Percentiles rank a stretch among this genome's conserved stretches.
These are phyloP conservation scores for Leptestheria dahalacensis DNA, from an alignment of 1,140 invertebrate species.

Conservation along the genomic window DNA sequence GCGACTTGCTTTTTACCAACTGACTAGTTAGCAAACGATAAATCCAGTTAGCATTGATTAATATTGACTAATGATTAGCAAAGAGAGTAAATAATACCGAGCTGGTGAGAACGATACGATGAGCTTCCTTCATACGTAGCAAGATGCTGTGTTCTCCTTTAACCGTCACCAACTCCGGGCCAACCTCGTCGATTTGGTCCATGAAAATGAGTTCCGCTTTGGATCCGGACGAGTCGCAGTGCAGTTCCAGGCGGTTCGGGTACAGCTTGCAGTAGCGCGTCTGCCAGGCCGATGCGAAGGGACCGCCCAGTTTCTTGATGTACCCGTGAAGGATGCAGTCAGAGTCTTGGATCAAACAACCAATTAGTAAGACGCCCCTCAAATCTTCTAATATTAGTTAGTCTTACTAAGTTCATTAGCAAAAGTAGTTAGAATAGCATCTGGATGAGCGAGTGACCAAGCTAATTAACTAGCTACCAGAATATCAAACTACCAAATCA, in stretches of 20 bases:
- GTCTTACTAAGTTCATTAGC: no score
- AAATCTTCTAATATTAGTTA: no score
- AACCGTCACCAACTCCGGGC: conserved; percentile 63
- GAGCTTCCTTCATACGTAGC: conserved; percentile 64
- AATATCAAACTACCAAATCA: no score
- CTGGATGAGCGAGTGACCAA: no score
- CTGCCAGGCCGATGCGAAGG: conserved; percentile 93
- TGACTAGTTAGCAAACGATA: not conserved
- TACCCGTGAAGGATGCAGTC: conserved; percentile 99
- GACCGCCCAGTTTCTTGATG: conserved; percentile 94
- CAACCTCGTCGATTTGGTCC: conserved; percentile 80
- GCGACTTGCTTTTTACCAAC: not conserved
- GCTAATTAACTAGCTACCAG: no score
- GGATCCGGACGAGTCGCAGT: conserved; percentile 71
- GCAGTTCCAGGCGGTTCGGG: conserved; percentile 82
- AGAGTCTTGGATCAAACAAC: conserved; percentile 76
- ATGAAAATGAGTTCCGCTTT: conserved; percentile 91
- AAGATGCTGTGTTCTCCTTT: conserved; percentile 91
- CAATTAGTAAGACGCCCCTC: no score
- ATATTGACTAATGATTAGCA: not conserved
- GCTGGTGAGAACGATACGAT: conserved; percentile 81
- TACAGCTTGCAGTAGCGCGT: conserved; percentile 89
- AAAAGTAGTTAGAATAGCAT: no score
- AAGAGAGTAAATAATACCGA: conserved; percentile 38
- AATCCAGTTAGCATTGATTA: no score